A percentile compares a stretch with the other conserved stretches of the same genome.
Conservation (phyloP, 2,113 vertebrate genomes). For the Hystrix brachyura region DNA sequence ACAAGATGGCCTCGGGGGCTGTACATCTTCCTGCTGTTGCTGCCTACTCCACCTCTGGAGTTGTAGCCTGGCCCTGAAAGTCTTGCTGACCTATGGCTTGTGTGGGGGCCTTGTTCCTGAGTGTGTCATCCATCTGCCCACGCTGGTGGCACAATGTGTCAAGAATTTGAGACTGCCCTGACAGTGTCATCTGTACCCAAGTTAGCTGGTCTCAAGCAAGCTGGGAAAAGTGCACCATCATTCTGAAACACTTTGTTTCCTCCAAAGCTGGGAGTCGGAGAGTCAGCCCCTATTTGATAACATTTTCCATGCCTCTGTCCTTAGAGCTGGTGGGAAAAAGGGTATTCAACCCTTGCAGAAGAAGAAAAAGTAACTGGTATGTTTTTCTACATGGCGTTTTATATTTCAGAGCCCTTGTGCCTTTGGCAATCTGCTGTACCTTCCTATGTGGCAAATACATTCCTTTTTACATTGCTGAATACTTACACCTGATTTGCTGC, state of each 20-base stretch:
- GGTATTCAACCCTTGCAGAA: background rate
- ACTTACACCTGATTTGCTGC: background rate
- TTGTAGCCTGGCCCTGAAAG: background rate
- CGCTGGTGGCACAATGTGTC: background rate
- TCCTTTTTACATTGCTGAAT: background rate
- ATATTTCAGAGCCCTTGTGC: background rate
- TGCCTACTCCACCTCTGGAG: rapidly evolving
- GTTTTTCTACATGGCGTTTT: background rate
- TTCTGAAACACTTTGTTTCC: background rate
- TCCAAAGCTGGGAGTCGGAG: background rate
- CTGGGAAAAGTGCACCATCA: background rate
- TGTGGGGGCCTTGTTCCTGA: background rate
- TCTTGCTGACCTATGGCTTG: background rate
- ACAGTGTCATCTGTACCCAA: background rate
- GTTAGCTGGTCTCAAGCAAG: background rate
- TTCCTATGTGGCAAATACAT: background rate
- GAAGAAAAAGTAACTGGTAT: background rate
- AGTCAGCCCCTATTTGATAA: background rate
- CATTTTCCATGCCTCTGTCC: background rate
- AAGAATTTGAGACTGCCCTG: background rate
- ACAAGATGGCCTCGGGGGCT: background rate
- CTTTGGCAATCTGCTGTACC: background rate
- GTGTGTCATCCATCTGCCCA: background rate
- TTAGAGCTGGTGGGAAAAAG: background rate
- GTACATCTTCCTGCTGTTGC: background rate